Evolutionary conservation across 2,888 invertebrate genomes (phyloP), one percentile per base, ranked within the genome.

Genomic region (Noctua janthina): DNA sequence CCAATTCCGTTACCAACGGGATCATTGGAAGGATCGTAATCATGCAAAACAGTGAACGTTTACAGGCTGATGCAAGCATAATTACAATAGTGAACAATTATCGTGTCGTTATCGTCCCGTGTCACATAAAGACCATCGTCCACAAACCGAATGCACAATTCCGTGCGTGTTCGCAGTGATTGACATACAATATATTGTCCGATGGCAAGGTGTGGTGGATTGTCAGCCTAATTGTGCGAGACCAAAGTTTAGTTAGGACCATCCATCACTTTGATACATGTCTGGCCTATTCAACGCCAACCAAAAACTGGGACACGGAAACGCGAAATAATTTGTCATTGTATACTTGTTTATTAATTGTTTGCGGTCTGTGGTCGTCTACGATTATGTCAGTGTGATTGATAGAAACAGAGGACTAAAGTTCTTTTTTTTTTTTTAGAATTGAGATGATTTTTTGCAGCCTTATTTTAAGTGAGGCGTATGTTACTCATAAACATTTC

Each of bases 181-280:
- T 95, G 96, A 93, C 96, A 93, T 92, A 94, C 95, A 96, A 96
- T 96, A 94, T 93, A 95, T 94, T 94, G 94, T 95, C 90, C 92
- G 90, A 93, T 94, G 92, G 92, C 91, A 92, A 95, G 96, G 96
- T 95, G 96, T 94, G 96, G 92, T 94, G 95, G 92, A 93, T 92
- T 93, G 95, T 93, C 94, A 93, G 93, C 88, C 93, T 94, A 95
- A 96, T 95, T 95, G 94, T 92, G 92, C 92, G 93, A 91, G 92
- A 93, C 95, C 92, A 93, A 94, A 93, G 92, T 93, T 92, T 90
- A 91, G 92, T 91, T 90, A 81, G 86, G 84, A 91, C 92, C 93
- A 96, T 96, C 95, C 93, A 96, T 96, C 96, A 95, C 92, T 85
- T 85, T 89, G 92, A 90, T 91, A 92, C 89, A 86, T 93, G 94